Evolutionary conservation across 2,113 vertebrate species (phyloP), one percentile per base, ranked within the genome.

Genomic region (Hoplias malabaricus): DNA sequence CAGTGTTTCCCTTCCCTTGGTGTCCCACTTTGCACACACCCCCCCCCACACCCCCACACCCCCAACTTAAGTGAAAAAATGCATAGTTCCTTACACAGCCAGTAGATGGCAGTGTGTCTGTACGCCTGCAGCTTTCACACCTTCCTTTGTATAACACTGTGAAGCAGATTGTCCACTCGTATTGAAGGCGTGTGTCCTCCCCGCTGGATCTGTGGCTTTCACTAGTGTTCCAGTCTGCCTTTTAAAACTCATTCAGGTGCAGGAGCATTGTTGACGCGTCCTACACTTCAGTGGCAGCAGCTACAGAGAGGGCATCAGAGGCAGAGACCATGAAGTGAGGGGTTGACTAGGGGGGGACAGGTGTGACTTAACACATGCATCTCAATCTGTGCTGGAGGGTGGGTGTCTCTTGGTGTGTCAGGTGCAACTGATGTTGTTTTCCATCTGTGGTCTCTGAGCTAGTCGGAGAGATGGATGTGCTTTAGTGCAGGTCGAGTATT

Each of bases 21-120:
- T 61, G 29, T 34, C 31, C 31, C 36, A 5, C 21, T 36, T 66
- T 43, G 16, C 46, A 33, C 4, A 12, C 40, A 19, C 11, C 13
- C 25, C n/a, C n/a, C n/a, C n/a, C n/a, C n/a, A n/a, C n/a, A n/a
- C n/a, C n/a, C n/a, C n/a, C n/a, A n/a, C n/a, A n/a, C n/a, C n/a
- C n/a, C n/a, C n/a, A n/a, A n/a, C n/a, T n/a, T n/a, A 16, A 33
- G 12, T 56, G 72, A 54, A 63, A 5, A 63, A 4, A 4, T 4
- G 7, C 43, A 25, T 12, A 42, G 38, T 81, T 79, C n/a, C 14
- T 13, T 65, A 11, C 27, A 12, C 13, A 31, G 34, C 31, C 81
- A 81, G 34, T 70, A 79, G 84, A 80, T 83, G 84, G 81, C 81
- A 83, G 57, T 81, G 62, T 78, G 56, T 43, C 50, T 67, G 33